Conservation (phyloP, 2,888 invertebrate species). For the Ennomos erosarius region DNA sequence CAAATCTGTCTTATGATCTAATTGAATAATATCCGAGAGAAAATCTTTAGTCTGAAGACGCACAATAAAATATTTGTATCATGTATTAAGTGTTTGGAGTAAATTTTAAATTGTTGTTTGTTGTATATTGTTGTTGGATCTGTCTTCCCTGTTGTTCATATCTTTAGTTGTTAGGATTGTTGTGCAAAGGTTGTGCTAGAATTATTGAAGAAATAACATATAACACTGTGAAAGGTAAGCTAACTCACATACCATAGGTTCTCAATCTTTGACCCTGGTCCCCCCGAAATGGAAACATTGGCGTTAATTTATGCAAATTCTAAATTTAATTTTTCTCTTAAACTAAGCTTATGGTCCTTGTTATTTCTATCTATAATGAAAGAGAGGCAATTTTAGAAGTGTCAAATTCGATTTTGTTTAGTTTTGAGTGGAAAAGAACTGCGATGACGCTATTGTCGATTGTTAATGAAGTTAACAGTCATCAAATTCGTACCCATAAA, state of each 20-base stretch:
- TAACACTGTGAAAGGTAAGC: constrained; percentile 67
- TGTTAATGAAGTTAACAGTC: too few relatives aligned
- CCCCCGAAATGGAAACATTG: not conserved
- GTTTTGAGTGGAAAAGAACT: too few relatives aligned
- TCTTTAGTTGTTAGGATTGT: constrained; percentile 52
- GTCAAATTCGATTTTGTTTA: too few relatives aligned
- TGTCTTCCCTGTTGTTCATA: constrained; percentile 52
- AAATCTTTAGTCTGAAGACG: constrained; percentile 39
- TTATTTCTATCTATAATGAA: too few relatives aligned
- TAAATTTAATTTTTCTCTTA: too few relatives aligned
- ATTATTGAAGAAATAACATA: constrained; percentile 68
- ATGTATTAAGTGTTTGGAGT: constrained; percentile 43
- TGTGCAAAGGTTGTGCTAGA: constrained; percentile 71
- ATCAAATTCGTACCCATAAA: too few relatives aligned
- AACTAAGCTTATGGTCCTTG: too few relatives aligned
- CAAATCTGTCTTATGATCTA: constrained; percentile 36
- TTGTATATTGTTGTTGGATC: constrained; percentile 37
- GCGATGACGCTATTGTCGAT: too few relatives aligned
- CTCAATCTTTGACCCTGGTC: constrained; percentile 2
- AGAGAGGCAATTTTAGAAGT: too few relatives aligned
- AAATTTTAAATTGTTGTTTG: constrained; percentile 31
- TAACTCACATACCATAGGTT: constrained; percentile 7
- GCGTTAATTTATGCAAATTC: not conserved
- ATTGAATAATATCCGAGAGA: constrained; percentile 35
- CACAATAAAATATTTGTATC: constrained; percentile 43